phyloP scores from a whole-genome alignment of 2,888 invertebrate genomes.

The Folsomia manolachei region DNA sequence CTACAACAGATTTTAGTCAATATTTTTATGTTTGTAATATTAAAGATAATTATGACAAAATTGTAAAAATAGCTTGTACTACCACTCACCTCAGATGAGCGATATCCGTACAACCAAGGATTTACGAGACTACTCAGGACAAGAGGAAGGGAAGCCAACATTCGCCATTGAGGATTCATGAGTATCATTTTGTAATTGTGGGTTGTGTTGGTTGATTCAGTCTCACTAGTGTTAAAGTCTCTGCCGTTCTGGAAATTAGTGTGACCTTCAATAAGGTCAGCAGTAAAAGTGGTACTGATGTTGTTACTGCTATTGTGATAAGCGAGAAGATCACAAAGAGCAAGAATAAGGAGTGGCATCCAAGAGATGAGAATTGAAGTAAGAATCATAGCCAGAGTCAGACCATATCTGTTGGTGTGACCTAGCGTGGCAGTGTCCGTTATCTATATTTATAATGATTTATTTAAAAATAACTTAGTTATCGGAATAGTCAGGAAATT shows the following conservation, averaged over 20 bases:
- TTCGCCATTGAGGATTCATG: conserved; percentile 58
- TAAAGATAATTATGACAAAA: neutral
- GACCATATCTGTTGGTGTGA: conserved; percentile 60
- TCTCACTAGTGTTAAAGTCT: neutral
- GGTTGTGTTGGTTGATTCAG: neutral
- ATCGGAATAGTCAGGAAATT: neutral
- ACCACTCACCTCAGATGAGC: conserved; percentile 60
- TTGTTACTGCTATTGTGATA: conserved; percentile 22
- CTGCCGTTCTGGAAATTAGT: neutral
- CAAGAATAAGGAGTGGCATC: conserved; percentile 62
- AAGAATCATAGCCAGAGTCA: conserved; percentile 64
- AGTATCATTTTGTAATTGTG: conserved; percentile 55
- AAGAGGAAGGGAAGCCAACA: conserved; percentile 62
- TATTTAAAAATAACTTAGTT: too few species aligned
- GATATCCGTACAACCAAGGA: conserved; percentile 66
- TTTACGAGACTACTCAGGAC: conserved; percentile 62
- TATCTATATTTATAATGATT: too few species aligned
- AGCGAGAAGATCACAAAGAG: conserved; percentile 49
- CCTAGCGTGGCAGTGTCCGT: conserved; percentile 45
- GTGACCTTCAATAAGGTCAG: neutral
- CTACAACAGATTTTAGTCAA: conserved; percentile 27
- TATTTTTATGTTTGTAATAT: too few species aligned
- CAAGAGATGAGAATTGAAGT: conserved; percentile 63
- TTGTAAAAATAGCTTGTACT: neutral
- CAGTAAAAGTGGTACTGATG: conserved; percentile 14